Evolutionary conservation across 2,888 invertebrate species (phyloP).

Genomic region (Drepana falcataria): DNA sequence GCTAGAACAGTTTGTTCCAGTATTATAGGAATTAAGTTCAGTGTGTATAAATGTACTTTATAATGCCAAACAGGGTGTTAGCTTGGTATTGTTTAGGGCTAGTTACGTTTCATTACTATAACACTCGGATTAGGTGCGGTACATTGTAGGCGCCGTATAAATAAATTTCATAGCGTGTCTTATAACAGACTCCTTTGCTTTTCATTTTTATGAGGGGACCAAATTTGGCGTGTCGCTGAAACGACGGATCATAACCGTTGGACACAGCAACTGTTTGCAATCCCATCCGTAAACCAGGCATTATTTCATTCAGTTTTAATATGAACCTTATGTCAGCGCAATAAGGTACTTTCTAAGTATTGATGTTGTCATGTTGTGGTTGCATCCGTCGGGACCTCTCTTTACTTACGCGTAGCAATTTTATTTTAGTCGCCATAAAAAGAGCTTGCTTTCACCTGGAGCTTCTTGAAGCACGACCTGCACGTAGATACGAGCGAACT

Average conservation of each 20-base stretch:
- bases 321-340: conserved; percentile 27
- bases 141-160: conserved; percentile 26
- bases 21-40: conserved; percentile 50
- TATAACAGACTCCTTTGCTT: conserved; percentile 53
- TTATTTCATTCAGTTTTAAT: conserved; percentile 14
- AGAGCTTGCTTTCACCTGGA: conserved; percentile 51
- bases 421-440: conserved; percentile 59
- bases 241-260: conserved; percentile 71
- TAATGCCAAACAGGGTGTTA: conserved; percentile 13
- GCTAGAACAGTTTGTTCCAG: conserved; percentile 62
- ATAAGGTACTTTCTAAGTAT: conserved; percentile 32
- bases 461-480: conserved; percentile 42
- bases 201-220: conserved; percentile 69
- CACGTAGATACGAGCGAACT: conserved; percentile 32
- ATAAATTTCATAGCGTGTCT: conserved; percentile 51
- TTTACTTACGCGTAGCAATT: conserved; percentile 53
- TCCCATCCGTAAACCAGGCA: conserved; percentile 51
- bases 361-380: conserved; percentile 31
- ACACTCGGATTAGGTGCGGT: neutral
- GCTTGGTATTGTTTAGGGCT: neutral
- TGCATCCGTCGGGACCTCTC: conserved; percentile 44
- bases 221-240: conserved; percentile 71
- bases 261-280: conserved; percentile 69
- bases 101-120: neutral
- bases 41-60: neutral